phyloP scores from a whole-genome alignment of 2,888 invertebrate genomes.

The Eulithis prunata region DNA sequence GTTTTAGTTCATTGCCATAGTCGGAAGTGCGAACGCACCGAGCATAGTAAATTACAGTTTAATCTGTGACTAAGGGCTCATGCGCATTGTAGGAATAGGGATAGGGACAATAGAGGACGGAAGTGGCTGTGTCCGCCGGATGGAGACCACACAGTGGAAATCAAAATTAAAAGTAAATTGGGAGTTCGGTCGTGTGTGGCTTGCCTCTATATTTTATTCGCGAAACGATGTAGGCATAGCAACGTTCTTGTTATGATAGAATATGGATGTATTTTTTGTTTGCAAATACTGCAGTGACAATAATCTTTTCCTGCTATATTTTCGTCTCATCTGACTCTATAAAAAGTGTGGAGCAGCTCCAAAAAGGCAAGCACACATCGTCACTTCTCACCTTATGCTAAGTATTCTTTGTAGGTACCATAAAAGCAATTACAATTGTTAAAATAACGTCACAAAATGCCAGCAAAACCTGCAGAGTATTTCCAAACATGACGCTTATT shows the following conservation, averaged over 20 bases:
- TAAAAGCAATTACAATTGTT: too few relatives aligned
- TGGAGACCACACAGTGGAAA: conserved; percentile 55
- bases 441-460: conserved; percentile 8
- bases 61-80: conserved; percentile 50
- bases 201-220: neutral
- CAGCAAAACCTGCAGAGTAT: conserved; percentile 29
- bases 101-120: conserved; percentile 72
- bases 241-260: too few relatives aligned
- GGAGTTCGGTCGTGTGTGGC: conserved; percentile 12
- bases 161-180: conserved; percentile 29
- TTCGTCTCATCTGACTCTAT: too few relatives aligned
- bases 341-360: too few relatives aligned
- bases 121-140: conserved; percentile 77
- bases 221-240: neutral
- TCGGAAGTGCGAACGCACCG: conserved; percentile 19
- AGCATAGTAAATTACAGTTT: conserved; percentile 17
- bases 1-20: neutral
- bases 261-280: too few relatives aligned
- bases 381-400: too few relatives aligned
- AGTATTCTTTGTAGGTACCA: too few relatives aligned
- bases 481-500: conserved; percentile 46
- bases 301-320: too few relatives aligned
- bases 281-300: too few relatives aligned
- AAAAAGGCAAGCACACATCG: too few relatives aligned
- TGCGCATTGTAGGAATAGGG: conserved; percentile 53